Evolutionary conservation across 1,140 invertebrate genomes (phyloP).

Genomic region (Dolichoris vasculosae): DNA sequence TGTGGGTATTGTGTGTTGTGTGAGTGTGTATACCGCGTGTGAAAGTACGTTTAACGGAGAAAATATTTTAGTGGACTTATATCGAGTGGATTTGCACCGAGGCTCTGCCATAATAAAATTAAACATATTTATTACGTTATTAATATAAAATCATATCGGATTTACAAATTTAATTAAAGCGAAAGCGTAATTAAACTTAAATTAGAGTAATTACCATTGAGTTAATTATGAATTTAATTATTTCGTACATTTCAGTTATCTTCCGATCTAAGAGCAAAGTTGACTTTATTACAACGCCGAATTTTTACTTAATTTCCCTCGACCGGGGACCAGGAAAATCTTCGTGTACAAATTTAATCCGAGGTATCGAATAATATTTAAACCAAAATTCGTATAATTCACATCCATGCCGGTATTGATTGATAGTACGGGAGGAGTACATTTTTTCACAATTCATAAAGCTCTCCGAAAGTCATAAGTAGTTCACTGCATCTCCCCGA

Average conservation of each 20-base stretch:
- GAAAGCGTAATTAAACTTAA: background rate
- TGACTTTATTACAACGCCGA: background rate
- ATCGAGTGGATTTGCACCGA: background rate
- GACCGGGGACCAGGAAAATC: background rate
- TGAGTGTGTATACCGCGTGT: too few relatives aligned
- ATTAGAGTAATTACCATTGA: background rate
- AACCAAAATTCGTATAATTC: background rate
- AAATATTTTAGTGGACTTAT: background rate
- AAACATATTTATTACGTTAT: background rate
- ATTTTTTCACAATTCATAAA: slow-evolving; percentile 4
- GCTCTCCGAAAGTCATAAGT: background rate
- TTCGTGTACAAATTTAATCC: too few relatives aligned
- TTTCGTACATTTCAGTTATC: background rate
- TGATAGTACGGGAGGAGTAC: background rate
- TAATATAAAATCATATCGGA: background rate
- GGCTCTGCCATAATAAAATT: background rate
- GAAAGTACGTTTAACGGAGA: background rate
- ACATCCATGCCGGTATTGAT: background rate
- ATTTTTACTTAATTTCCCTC: background rate
- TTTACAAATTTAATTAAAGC: background rate
- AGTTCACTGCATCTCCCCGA: background rate
- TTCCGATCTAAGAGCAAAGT: background rate
- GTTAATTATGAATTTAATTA: background rate
- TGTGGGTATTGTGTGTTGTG: too few relatives aligned
- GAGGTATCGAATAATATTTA: background rate